Conservation (phyloP, 2,113 vertebrate species). For the Clarias macrocephalus region DNA sequence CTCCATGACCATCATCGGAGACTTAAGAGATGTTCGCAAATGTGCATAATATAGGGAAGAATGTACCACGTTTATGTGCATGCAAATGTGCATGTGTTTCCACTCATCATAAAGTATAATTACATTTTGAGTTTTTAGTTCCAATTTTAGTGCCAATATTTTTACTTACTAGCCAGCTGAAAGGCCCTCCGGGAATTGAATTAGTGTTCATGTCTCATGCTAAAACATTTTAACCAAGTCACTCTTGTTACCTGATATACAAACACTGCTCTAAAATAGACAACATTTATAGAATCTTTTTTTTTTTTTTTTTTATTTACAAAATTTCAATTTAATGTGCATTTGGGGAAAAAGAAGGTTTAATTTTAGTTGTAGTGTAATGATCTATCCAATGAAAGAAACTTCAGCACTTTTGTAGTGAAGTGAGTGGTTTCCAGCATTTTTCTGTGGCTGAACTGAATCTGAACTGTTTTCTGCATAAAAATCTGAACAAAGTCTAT, state of each 20-base stretch:
- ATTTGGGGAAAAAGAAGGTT: no score
- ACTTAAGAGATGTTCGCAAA: neutral
- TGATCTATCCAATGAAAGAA: no score
- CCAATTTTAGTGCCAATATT: neutral
- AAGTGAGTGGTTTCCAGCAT: no score
- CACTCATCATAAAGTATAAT: neutral
- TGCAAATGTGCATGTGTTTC: neutral
- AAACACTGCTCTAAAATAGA: neutral
- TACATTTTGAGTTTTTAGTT: neutral
- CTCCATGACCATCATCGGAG: neutral
- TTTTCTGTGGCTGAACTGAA: neutral
- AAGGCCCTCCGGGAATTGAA: neutral
- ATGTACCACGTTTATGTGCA: neutral
- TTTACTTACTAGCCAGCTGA: neutral
- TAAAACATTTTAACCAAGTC: neutral
- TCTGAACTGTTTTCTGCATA: neutral
- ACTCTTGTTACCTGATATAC: neutral
- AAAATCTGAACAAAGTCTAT: neutral
- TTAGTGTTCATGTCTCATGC: neutral
- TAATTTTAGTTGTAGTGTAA: no score
- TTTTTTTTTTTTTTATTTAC: neutral
- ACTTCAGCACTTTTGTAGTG: no score
- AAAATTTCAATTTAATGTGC: neutral
- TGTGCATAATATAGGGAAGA: neutral
- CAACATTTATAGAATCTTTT: neutral